These are phyloP conservation scores for Yasuhikotakia modesta DNA, from an alignment of 2,797 vertebrate species.

Conservation along the genomic window DNA sequence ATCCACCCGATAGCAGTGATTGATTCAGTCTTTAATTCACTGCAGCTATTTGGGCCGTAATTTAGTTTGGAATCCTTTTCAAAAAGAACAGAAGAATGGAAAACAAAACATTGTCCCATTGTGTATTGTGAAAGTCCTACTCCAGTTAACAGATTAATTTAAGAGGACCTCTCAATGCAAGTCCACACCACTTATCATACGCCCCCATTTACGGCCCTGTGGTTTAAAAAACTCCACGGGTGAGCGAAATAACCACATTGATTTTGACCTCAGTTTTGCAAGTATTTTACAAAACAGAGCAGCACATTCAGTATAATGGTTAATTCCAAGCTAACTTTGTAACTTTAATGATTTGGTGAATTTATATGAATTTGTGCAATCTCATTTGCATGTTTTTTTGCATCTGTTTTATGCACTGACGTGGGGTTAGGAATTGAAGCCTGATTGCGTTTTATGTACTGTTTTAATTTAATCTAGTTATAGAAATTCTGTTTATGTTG, in stretches of 20 bases:
- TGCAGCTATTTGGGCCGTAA: conserved; percentile 60
- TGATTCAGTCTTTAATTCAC: conserved; percentile 52
- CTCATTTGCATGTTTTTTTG: too few species aligned
- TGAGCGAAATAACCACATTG: conserved; percentile 42
- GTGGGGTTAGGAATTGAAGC: too few species aligned
- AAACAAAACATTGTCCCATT: conserved; percentile 62
- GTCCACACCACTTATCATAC: conserved; percentile 59
- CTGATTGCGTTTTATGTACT: too few species aligned
- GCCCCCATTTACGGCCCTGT: conserved; percentile 45
- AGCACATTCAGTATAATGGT: neutral
- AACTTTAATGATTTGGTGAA: too few species aligned
- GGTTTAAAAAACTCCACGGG: conserved; percentile 46
- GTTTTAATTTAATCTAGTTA: too few species aligned
- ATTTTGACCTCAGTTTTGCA: conserved; percentile 21
- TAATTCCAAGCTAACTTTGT: neutral
- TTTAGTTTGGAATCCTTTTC: conserved; percentile 48
- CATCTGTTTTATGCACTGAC: too few species aligned
- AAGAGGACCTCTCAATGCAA: conserved; percentile 62
- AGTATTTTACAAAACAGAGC: neutral
- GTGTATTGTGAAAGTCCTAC: conserved; percentile 61
- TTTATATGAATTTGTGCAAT: too few species aligned
- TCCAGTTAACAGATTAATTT: conserved; percentile 57
- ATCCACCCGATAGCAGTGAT: conserved; percentile 14
- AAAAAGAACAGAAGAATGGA: conserved; percentile 22
- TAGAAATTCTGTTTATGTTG: too few species aligned